Evolutionary conservation across 2,888 invertebrate genomes (phyloP), one percentile per base, ranked within the genome.

Genomic region (Phrixothrix hirtus): DNA sequence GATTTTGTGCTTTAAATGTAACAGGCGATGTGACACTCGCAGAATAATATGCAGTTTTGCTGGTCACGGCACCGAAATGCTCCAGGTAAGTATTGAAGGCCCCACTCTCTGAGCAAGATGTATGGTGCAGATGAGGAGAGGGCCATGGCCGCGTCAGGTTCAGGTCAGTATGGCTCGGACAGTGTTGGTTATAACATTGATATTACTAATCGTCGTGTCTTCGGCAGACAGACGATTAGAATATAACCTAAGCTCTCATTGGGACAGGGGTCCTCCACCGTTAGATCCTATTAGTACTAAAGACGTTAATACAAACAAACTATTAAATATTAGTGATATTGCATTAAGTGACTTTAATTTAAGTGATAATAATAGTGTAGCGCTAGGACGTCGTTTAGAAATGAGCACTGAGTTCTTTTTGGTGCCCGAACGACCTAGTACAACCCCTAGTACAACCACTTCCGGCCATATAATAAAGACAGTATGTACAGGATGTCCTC

Each of bases 341-440:
- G 26, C n/a, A 12, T 31, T 43, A 25, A 45, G 32, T 34, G 36
- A 51, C 25, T 15, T 25, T 32, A 39, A 29, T 51, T 35, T 25
- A 17, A 35, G 26, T 35, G 25, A n/a, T 17, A 36, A 57, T 31
- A 16, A 39, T 41, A 44, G 42, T 39, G 29, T 50, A 25, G 60
- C 60, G n/a, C 44, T 69, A 16, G 61, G 64, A 42, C 79, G 82
- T 61, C 83, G 85, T 15, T 77, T 87, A 35, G 89, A 90, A 75
- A 85, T 92, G 83, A 90, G 88, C 75, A 92, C 91, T 2, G 91
- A 92, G 75, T 90, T 86, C 77, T 92, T 91, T 75, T 79, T 89
- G 62, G 81, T 91, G 64, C 90, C 90, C 25, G 79, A 82, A 63
- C 79, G 78, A 55, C 72, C 77, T 34, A 74, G 78, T 49, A 72